These are phyloP conservation scores for Fissipunctia ypsillon DNA, from an alignment of 2,888 invertebrate species.

Conservation along the genomic window DNA sequence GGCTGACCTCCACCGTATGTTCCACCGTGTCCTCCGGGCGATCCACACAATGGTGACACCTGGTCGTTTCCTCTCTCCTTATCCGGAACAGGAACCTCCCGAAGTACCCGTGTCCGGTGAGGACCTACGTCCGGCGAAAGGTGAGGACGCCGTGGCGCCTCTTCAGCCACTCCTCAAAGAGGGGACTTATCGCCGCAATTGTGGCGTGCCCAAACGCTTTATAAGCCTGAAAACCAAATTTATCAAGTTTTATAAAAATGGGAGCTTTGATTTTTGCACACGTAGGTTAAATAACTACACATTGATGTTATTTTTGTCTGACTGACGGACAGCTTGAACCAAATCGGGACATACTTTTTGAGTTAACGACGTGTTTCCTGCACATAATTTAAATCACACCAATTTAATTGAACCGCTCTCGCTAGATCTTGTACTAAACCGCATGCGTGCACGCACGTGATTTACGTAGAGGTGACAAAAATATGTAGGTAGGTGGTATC, in stretches of 20 bases:
- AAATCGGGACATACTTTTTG: conserved; percentile 27
- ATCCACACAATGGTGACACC: too few relatives aligned
- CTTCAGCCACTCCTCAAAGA: too few relatives aligned
- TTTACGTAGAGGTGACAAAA: conserved; percentile 29
- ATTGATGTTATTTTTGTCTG: not conserved
- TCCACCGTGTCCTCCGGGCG: too few relatives aligned
- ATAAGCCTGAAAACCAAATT: not conserved
- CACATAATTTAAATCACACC: conserved; percentile 33
- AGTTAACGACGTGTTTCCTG: conserved; percentile 49
- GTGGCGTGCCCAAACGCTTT: too few relatives aligned
- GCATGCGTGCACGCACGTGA: conserved; percentile 34
- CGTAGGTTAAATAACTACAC: not conserved
- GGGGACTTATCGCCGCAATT: too few relatives aligned
- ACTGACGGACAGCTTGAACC: not conserved
- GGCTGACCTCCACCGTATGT: too few relatives aligned
- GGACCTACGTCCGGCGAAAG: too few relatives aligned
- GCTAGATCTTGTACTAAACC: conserved; percentile 17
- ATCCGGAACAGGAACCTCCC: too few relatives aligned
- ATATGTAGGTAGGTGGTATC: conserved; percentile 10
- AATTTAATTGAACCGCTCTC: conserved; percentile 27
- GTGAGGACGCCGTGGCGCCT: too few relatives aligned
- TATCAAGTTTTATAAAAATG: not conserved
- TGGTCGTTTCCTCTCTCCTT: too few relatives aligned
- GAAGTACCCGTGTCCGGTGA: too few relatives aligned
- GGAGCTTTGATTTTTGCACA: too few relatives aligned